phyloP scores from a whole-genome alignment of 2,888 invertebrate species.

The Napeogenes sylphis region DNA sequence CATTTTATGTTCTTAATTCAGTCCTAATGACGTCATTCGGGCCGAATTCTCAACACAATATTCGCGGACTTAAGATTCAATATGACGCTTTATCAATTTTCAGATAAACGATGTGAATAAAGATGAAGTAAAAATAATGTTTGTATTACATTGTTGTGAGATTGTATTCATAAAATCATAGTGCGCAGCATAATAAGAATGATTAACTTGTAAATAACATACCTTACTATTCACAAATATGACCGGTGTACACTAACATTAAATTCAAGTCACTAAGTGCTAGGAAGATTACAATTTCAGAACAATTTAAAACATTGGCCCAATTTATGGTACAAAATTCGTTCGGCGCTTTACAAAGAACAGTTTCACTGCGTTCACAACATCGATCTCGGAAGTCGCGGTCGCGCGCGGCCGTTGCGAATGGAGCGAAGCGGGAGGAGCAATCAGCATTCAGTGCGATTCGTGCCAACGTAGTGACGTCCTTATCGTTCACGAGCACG shows the following conservation, averaged over 20 bases:
- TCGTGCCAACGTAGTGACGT: constrained; percentile 37
- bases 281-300: constrained; percentile 37
- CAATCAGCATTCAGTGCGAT: constrained; percentile 25
- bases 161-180: constrained; percentile 42
- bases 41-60: constrained; percentile 56
- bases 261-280: constrained; percentile 36
- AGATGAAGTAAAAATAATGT: not conserved
- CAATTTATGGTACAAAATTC: constrained; percentile 53
- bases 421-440: constrained; percentile 41
- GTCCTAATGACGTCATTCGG: constrained; percentile 69
- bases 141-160: not conserved
- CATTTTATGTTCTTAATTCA: constrained; percentile 72
- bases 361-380: constrained; percentile 44
- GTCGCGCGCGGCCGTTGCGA: constrained; percentile 42
- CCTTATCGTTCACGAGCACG: constrained; percentile 30
- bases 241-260: constrained; percentile 38
- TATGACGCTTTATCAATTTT: constrained; percentile 2
- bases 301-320: constrained; percentile 51
- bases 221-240: constrained; percentile 51
- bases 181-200: constrained; percentile 49
- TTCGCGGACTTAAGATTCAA: constrained; percentile 40
- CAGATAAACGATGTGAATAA: constrained; percentile 6
- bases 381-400: constrained; percentile 58
- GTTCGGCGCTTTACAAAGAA: constrained; percentile 58
- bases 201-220: constrained; percentile 61